Evolutionary conservation across 2,888 invertebrate genomes (phyloP).

Genomic region (Cheilosia urbana): DNA sequence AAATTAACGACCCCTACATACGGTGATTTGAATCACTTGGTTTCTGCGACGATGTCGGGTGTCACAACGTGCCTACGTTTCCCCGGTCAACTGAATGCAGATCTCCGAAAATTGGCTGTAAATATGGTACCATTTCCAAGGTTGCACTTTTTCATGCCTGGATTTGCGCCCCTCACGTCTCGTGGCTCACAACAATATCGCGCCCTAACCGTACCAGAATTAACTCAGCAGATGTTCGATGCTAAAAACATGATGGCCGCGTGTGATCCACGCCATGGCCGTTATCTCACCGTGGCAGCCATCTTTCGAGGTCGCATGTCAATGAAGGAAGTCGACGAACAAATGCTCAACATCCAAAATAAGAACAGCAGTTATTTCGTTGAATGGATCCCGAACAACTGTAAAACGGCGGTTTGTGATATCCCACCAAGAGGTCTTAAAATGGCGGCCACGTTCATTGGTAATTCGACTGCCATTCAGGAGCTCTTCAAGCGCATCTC

Average conservation of each 20-base stretch:
- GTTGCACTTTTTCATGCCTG: slow-evolving; percentile 97
- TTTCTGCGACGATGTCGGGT: slow-evolving; percentile 93
- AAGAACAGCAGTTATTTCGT: slow-evolving; percentile 96
- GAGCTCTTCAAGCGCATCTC: slow-evolving; percentile 96
- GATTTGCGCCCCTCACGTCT: slow-evolving; percentile 96
- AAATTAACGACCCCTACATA: slow-evolving; percentile 95
- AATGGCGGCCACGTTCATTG: slow-evolving; percentile 97
- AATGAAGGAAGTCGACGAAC: slow-evolving; percentile 96
- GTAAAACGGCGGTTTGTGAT: slow-evolving; percentile 96
- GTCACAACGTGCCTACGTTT: slow-evolving; percentile 94
- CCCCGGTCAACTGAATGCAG: slow-evolving; percentile 97
- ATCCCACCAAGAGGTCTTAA: slow-evolving; percentile 95
- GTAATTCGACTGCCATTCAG: slow-evolving; percentile 96
- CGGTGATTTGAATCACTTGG: slow-evolving; percentile 96
- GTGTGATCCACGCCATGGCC: slow-evolving; percentile 95
- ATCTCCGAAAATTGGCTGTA: slow-evolving; percentile 95
- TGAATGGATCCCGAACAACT: slow-evolving; percentile 97
- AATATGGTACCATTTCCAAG: slow-evolving; percentile 99
- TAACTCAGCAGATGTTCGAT: slow-evolving; percentile 96
- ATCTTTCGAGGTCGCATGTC: slow-evolving; percentile 97
- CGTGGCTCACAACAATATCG: slow-evolving; percentile 96
- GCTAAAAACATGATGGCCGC: slow-evolving; percentile 99
- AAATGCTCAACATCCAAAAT: slow-evolving; percentile 97
- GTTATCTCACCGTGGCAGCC: slow-evolving; percentile 95
- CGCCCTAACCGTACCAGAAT: slow-evolving; percentile 94